phyloP scores from a whole-genome alignment of 35 echinoderm and acorn worm genomes.

The Apostichopus japonicus region DNA sequence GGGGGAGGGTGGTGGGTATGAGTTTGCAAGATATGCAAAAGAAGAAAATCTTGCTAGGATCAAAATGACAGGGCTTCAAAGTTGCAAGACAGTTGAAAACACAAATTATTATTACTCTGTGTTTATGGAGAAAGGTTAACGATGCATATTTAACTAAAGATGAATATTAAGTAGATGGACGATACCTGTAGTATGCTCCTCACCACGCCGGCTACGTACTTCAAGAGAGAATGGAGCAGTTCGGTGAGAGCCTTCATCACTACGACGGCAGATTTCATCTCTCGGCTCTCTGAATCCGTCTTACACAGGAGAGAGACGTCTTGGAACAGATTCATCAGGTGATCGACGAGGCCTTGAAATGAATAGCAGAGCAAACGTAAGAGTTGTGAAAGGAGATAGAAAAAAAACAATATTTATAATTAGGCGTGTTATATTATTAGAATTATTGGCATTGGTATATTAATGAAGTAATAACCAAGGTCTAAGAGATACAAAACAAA shows the following conservation, averaged over 20 bases:
- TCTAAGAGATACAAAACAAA: too few relatives aligned
- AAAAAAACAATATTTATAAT: too few relatives aligned
- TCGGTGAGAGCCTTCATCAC: constrained; percentile 69
- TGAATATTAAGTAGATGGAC: not conserved
- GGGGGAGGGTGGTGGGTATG: too few relatives aligned
- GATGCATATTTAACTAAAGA: too few relatives aligned
- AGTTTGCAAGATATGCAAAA: too few relatives aligned
- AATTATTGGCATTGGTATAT: too few relatives aligned
- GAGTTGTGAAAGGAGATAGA: too few relatives aligned
- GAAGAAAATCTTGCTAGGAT: not conserved
- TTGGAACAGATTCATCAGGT: constrained; percentile 73
- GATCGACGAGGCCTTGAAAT: constrained; percentile 70
- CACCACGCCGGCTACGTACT: constrained; percentile 77
- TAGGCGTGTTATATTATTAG: too few relatives aligned
- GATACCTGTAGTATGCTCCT: constrained; percentile 84
- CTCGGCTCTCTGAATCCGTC: constrained; percentile 40
- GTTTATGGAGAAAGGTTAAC: too few relatives aligned
- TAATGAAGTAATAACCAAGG: too few relatives aligned
- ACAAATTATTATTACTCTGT: not conserved
- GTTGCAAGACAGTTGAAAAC: not conserved
- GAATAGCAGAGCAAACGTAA: not conserved
- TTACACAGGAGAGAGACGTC: constrained; percentile 50
- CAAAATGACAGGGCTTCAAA: too few relatives aligned
- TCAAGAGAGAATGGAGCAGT: constrained; percentile 66
- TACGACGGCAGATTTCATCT: constrained; percentile 57